Percentiles rank a stretch among this genome's conserved stretches.
Conservation (phyloP, 2,888 invertebrate species). For the Rhingia rostrata region DNA sequence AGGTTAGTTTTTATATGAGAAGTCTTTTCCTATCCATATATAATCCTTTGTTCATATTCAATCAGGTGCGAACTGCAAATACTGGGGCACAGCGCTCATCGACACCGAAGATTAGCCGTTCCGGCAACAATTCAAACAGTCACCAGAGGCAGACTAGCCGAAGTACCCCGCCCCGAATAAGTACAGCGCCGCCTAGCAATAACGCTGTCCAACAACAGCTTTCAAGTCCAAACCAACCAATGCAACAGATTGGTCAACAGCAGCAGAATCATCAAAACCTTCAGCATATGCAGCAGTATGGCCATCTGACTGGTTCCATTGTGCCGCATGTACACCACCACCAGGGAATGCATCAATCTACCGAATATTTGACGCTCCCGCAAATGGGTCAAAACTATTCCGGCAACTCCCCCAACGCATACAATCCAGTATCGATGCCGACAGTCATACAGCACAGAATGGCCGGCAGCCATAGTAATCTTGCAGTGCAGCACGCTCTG, state of each 20-base stretch:
- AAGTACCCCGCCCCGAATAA: slow-evolving; percentile 78
- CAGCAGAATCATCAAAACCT: slow-evolving; percentile 78
- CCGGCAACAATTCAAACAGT: slow-evolving; percentile 76
- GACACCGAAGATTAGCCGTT: slow-evolving; percentile 81
- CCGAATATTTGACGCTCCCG: slow-evolving; percentile 82
- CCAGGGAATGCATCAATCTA: slow-evolving; percentile 83
- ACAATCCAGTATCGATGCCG: slow-evolving; percentile 87
- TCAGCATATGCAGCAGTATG: slow-evolving; percentile 81
- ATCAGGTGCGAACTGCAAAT: slow-evolving; percentile 76
- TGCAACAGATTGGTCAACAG: slow-evolving; percentile 76
- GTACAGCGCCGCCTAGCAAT: slow-evolving; percentile 81
- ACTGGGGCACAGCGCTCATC: slow-evolving; percentile 80
- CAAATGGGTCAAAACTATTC: slow-evolving; percentile 85
- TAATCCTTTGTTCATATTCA: neutral
- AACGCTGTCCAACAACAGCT: slow-evolving; percentile 77
- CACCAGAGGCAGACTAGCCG: slow-evolving; percentile 80
- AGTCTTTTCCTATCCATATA: neutral
- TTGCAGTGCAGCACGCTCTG: slow-evolving; percentile 80
- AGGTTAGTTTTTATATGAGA: slow-evolving; percentile 76
- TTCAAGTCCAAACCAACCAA: slow-evolving; percentile 78
- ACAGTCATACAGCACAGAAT: slow-evolving; percentile 87
- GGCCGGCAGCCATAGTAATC: slow-evolving; percentile 79
- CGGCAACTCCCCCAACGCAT: slow-evolving; percentile 85
- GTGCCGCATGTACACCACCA: slow-evolving; percentile 80
- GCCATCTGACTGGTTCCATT: slow-evolving; percentile 76